These are phyloP conservation scores for Heliconius hermathena DNA, from an alignment of 1,140 invertebrate genomes.

Conservation along the genomic window DNA sequence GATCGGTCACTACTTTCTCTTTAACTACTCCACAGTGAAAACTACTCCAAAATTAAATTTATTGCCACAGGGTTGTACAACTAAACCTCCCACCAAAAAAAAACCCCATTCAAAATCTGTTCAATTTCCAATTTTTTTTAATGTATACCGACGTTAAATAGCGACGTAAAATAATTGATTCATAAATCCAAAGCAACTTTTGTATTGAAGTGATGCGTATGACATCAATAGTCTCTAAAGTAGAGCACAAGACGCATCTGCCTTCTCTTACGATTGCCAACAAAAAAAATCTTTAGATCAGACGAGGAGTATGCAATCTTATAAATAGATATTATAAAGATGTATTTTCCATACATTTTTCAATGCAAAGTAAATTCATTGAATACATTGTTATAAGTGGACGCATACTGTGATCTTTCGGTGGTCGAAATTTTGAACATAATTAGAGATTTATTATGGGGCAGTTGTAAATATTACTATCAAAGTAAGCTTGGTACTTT, in stretches of 20 bases:
- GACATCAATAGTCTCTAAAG: constrained; percentile 47
- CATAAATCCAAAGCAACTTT: constrained; percentile 43
- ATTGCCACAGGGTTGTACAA: neutral
- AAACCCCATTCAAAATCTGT: neutral
- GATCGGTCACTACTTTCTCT: too few relatives aligned
- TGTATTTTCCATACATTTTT: neutral
- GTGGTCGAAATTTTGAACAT: constrained; percentile 10
- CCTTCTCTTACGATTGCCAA: constrained; percentile 27
- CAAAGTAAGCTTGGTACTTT: neutral
- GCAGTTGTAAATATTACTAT: neutral
- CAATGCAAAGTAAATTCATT: neutral
- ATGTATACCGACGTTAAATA: neutral
- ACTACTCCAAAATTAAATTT: neutral
- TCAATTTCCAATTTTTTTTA: neutral
- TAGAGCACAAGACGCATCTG: constrained; percentile 43
- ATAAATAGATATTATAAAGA: neutral
- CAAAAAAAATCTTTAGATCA: constrained; percentile 9
- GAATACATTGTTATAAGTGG: constrained; percentile 29
- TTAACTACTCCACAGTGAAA: too few relatives aligned
- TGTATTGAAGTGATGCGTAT: constrained; percentile 39
- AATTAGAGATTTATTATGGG: constrained; percentile 12
- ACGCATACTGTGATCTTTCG: constrained; percentile 25
- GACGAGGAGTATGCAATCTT: neutral
- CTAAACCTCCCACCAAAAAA: neutral
- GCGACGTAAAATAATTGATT: too few relatives aligned